Evolutionary conservation across 1,140 invertebrate species (phyloP).

Genomic region (Melipona quadrifasciata): DNA sequence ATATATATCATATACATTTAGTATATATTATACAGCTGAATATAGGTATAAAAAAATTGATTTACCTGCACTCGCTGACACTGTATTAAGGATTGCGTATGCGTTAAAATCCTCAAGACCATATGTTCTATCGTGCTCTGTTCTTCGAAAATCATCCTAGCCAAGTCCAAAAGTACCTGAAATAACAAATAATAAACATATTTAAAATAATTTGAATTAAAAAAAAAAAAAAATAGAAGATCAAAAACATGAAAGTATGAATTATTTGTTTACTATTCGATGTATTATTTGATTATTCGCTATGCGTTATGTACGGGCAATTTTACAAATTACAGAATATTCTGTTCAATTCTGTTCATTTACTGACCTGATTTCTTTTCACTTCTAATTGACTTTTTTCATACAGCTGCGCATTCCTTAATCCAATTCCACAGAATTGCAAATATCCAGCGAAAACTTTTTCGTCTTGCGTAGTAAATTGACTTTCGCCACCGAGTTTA

Average conservation of each 20-base stretch:
- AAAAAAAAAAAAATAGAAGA: neutral
- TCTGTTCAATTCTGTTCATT: too few relatives aligned
- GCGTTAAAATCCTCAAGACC: constrained; percentile 96
- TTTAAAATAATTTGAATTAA: neutral
- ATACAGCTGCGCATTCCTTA: constrained; percentile 96
- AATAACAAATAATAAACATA: neutral
- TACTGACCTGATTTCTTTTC: constrained; percentile 92
- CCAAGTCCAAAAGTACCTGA: constrained; percentile 94
- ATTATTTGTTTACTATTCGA: neutral
- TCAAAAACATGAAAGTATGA: neutral
- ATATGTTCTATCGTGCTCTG: constrained; percentile 98
- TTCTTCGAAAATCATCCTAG: constrained; percentile 98
- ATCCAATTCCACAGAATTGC: constrained; percentile 97
- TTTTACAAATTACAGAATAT: neutral
- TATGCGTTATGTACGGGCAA: neutral
- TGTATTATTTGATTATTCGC: neutral
- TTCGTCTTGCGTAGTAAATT: constrained; percentile 93
- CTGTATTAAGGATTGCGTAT: constrained; percentile 96
- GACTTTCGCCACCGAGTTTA: constrained; percentile 89
- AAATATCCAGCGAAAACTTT: constrained; percentile 96
- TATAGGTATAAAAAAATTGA: neutral
- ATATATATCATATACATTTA: too few relatives aligned
- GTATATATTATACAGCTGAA: too few relatives aligned
- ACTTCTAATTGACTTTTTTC: constrained; percentile 97
- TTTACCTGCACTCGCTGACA: constrained; percentile 94